Percentiles rank a stretch among this genome's conserved stretches.
Conservation (phyloP, 2,797 vertebrate species). For the Macropus fuliginosus region DNA sequence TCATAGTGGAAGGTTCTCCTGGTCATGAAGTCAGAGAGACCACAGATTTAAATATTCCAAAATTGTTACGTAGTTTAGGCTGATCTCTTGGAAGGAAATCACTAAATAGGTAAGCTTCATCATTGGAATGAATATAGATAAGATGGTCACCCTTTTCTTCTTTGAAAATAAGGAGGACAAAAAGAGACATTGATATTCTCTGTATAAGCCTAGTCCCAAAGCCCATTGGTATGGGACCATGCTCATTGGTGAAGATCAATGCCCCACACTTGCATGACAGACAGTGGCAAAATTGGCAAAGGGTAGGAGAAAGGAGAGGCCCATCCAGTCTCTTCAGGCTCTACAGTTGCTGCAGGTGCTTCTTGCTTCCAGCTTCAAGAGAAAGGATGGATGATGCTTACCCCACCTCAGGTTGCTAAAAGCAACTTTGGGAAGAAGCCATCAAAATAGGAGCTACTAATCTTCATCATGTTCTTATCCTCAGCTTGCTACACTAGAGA, state of each 20-base stretch:
- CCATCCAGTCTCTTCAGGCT: not conserved
- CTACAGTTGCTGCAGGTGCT: not conserved
- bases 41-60: not conserved
- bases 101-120: not conserved
- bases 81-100: not conserved
- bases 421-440: not conserved
- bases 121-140: not conserved
- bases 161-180: not conserved
- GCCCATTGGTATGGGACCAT: too few species aligned
- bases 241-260: too few species aligned
- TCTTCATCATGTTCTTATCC: not conserved
- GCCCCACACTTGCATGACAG: not conserved
- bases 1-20: not conserved
- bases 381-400: not conserved
- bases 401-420: not conserved
- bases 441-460: not conserved
- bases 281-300: not conserved
- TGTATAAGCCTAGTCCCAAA: too few species aligned
- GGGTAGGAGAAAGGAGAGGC: not conserved
- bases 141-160: not conserved
- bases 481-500: not conserved
- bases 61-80: too few species aligned
- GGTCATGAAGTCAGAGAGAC: not conserved
- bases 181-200: not conserved
- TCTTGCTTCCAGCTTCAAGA: not conserved